phyloP scores from a whole-genome alignment of 2,888 invertebrate genomes.

The Papilio elwesi region DNA sequence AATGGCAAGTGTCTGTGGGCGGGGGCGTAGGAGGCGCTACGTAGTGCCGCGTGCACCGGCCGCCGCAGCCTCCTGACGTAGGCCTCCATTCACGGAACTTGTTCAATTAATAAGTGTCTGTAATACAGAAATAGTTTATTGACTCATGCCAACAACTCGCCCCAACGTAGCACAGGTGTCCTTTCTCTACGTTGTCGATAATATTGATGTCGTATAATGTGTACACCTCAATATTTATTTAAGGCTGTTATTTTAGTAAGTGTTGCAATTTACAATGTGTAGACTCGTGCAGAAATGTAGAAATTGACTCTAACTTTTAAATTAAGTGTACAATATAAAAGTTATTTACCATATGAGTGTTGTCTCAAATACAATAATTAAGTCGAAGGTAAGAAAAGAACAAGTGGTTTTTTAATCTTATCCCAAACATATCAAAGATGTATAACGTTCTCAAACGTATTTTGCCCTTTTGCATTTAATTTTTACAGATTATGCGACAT shows the following conservation, averaged over 20 bases:
- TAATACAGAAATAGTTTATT: slow-evolving; percentile 36
- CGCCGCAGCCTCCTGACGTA: slow-evolving; percentile 66
- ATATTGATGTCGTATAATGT: not conserved
- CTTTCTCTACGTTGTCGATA: not conserved
- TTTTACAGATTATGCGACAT: too few relatives aligned
- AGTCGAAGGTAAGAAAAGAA: not conserved
- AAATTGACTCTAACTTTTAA: not conserved
- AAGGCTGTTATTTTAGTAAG: not conserved
- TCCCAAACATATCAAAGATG: too few relatives aligned
- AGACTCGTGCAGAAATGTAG: too few relatives aligned
- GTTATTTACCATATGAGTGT: not conserved
- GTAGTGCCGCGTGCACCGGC: slow-evolving; percentile 79
- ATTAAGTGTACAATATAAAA: too few relatives aligned
- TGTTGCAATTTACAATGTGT: not conserved
- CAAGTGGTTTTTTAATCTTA: not conserved
- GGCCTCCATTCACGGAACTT: slow-evolving; percentile 59
- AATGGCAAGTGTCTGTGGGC: slow-evolving; percentile 59
- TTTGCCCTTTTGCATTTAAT: too few relatives aligned
- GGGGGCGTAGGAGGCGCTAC: slow-evolving; percentile 74
- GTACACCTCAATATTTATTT: slow-evolving; percentile 5
- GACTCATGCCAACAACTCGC: slow-evolving; percentile 25
- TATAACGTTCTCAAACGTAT: too few relatives aligned
- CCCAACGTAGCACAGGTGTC: slow-evolving; percentile 9
- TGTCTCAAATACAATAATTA: not conserved
- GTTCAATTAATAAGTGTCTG: slow-evolving; percentile 37